Evolutionary conservation across 2,888 invertebrate species (phyloP).

Genomic region (Sarcophaga rosellei): DNA sequence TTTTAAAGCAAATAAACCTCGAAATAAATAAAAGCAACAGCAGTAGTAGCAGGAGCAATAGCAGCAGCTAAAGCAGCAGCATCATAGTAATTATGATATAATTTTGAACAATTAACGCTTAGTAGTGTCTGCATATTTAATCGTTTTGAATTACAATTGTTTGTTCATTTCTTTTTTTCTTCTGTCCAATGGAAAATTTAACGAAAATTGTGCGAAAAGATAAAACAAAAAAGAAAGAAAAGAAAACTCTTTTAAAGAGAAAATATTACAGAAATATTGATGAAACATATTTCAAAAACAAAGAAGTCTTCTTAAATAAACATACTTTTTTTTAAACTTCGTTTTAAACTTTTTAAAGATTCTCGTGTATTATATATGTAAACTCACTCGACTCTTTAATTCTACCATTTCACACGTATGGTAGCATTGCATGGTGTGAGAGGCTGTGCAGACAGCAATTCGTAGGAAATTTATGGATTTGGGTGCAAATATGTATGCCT

Average conservation of each 20-base stretch:
- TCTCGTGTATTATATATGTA: too few relatives aligned
- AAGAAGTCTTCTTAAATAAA: too few relatives aligned
- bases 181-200: background rate
- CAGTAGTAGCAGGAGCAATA: too few relatives aligned
- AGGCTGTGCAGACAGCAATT: too few relatives aligned
- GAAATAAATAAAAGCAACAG: background rate
- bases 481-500: too few relatives aligned
- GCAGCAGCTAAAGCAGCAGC: background rate
- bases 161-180: background rate
- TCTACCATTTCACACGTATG: too few relatives aligned
- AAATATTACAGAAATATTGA: background rate
- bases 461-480: too few relatives aligned
- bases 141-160: background rate
- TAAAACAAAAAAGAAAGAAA: background rate
- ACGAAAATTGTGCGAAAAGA: background rate
- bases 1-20: constrained; percentile 9
- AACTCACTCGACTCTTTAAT: too few relatives aligned
- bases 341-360: too few relatives aligned
- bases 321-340: too few relatives aligned
- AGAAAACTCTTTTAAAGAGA: background rate
- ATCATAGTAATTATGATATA: background rate
- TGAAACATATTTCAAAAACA: background rate
- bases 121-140: background rate
- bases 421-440: too few relatives aligned
- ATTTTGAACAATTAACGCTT: background rate